Evolutionary conservation across 1,140 invertebrate species (phyloP).

Genomic region (Stegodyphus mimosarum): DNA sequence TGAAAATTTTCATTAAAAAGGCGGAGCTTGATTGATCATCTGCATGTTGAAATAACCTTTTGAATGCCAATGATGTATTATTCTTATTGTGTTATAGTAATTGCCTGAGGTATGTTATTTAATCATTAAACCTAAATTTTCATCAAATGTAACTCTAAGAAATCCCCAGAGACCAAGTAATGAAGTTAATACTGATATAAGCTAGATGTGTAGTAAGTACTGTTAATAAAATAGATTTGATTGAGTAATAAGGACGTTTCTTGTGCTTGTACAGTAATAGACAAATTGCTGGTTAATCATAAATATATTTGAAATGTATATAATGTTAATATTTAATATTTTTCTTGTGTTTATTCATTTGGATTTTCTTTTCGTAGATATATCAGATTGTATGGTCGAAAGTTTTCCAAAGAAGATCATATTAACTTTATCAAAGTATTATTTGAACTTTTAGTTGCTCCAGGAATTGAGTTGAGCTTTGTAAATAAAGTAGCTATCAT

Average conservation of each 20-base stretch:
- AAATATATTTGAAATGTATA: neutral
- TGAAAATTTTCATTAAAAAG: too few species aligned
- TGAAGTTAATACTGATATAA: neutral
- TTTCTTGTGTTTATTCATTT: neutral
- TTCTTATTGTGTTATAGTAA: too few species aligned
- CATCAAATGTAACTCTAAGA: too few species aligned
- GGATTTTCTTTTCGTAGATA: conserved; percentile 70
- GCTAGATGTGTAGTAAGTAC: neutral
- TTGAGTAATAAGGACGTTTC: neutral
- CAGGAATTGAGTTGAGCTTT: conserved; percentile 76
- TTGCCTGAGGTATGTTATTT: too few species aligned
- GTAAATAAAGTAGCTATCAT: conserved; percentile 66
- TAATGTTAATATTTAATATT: neutral
- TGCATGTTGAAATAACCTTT: too few species aligned
- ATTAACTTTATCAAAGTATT: conserved; percentile 86
- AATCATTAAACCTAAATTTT: too few species aligned
- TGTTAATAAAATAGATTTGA: neutral
- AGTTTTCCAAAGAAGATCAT: conserved; percentile 92
- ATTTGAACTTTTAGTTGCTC: conserved; percentile 81
- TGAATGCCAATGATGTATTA: too few species aligned
- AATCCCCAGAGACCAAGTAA: too few species aligned
- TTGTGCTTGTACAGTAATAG: neutral
- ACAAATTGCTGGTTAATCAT: neutral
- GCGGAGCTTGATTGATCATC: too few species aligned
- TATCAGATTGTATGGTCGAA: conserved; percentile 83